Evolutionary conservation across 2,113 vertebrate genomes (phyloP), one percentile per base, ranked within the genome.

Genomic region (Oreochromis spilurus): DNA sequence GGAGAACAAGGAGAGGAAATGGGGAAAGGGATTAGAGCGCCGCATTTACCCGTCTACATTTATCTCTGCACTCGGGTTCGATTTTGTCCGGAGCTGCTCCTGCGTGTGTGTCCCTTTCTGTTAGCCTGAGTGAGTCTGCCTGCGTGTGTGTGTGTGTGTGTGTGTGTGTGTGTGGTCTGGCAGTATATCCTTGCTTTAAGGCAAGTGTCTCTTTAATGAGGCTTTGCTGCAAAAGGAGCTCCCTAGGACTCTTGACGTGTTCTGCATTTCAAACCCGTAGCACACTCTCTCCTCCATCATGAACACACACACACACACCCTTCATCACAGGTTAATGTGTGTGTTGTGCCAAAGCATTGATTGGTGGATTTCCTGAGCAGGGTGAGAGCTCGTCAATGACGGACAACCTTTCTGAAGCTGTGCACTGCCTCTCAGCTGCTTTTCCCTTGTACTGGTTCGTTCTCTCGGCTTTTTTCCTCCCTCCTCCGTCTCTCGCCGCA

Each of bases 201-300:
- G 92, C 93, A 86, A 90, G 91, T 91, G 91, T 93, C 90, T 93
- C 93, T 94, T 94, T 95, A 96, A 93, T 95, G 94, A 95, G 94
- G 91, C 94, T 95, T 91, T 93, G 91, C 94, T 92, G 93, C 93
- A 91, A 92, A 86, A 93, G 84, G 86, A 88, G 87, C 90, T 89
- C 87, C 86, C 85, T 60, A 82, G 81, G 88, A 90, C 87, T 92
- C 88, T 88, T 86, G 88, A 90, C 85, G 93, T 93, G 90, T 89
- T 92, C 91, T 87, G 94, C 90, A 93, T 96, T 89, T 91, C 89
- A 96, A 55, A 78, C 57, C 81, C 5, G 67, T 8, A 26, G 55
- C 62, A 43, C 87, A 79, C 70, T 84, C 75, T 79, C 80, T 60
- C 54, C 55, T 45, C 19, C 29, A 36, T 77, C 79, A 34, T 78